Base-by-base conservation (phyloP, 2,797 vertebrate genomes). In the Darevskia mixta region DNA sequence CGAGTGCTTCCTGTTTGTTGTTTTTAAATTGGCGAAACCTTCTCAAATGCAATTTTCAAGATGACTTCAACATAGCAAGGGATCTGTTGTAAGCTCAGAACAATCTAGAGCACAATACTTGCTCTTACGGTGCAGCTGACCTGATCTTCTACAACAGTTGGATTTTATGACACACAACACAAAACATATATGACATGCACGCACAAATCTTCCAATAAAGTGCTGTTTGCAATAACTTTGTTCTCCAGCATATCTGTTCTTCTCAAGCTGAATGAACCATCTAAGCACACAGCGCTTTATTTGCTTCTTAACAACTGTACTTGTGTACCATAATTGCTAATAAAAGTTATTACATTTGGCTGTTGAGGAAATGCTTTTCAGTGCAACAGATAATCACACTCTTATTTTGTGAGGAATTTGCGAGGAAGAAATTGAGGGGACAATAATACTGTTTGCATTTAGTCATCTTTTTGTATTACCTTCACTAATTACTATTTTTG, bases 401-500 rank as follows among this genome's bases (percentile, higher is more conserved):
- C 0, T 10, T 80, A 10, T 82, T 82, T 58, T 4, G 8, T 49
- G 38, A 3, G 20, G 82, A 49, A 49, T 82, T 58, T 4, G 15
- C 43, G 38, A 3, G 17, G 83, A 49, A 49, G 49, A 80, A 3
- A 6, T 88, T 82, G 41, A 55, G 29, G 67, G 13, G 55, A 2
- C 79, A 61, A 61, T 20, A 64, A 11, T 4, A 87, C n/a, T 89
- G 11, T 9, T 1, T 86, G 8, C 5, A 85, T 15, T 49, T 90
- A 90, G 71, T 0, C 80, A 58, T 8, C 29, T 82, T 5, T 71
- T 6, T 64, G 15, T 78, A 8, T 10, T 38, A 41, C 71, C 91
- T 86, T 85, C 4, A 55, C 61, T 83, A 38, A 72, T 1, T 7
- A 87, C 1, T 61, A 83, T 92, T 91, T 84, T n/a, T 71, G 89